Percentiles rank a stretch among this genome's conserved stretches.
Conservation (phyloP, 2,888 invertebrate species). For the Leptopilina drosophilae region DNA sequence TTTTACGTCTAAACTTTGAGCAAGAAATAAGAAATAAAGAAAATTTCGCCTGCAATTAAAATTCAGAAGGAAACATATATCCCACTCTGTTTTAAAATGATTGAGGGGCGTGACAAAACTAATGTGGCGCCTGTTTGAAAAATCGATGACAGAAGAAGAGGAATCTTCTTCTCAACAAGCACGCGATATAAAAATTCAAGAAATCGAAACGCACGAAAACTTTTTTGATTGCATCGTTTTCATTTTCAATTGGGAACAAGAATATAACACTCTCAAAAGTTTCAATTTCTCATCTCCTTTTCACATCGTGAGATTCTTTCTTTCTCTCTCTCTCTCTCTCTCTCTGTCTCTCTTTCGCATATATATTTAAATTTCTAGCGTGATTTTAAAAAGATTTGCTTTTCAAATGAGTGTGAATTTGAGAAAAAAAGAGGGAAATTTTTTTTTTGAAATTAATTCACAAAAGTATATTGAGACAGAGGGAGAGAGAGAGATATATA, state of each 20-base stretch:
- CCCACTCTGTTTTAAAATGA: neutral
- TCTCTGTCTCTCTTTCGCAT: too few species aligned
- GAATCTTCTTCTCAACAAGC: constrained; percentile 1
- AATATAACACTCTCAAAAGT: neutral
- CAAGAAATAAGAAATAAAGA: too few species aligned
- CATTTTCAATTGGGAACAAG: neutral
- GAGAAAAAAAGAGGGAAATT: neutral
- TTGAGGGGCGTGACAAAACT: constrained; percentile 68
- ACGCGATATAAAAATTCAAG: constrained; percentile 24
- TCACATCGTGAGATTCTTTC: neutral
- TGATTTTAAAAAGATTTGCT: constrained; percentile 20
- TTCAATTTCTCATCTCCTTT: neutral
- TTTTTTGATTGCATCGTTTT: constrained; percentile 28
- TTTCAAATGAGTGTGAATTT: neutral
- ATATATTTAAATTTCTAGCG: constrained; percentile 21
- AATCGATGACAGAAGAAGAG: constrained; percentile 37
- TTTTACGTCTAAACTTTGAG: too few species aligned
- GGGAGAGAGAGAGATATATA: too few species aligned
- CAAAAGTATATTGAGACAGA: too few species aligned
- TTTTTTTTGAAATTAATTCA: neutral
- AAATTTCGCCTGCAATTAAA: neutral
- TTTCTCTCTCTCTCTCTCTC: too few species aligned
- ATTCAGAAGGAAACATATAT: neutral
- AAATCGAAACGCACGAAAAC: constrained; percentile 16
- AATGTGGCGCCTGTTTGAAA: constrained; percentile 42